Conservation (phyloP, 2,113 vertebrate species). For the Paratilapia polleni region DNA sequence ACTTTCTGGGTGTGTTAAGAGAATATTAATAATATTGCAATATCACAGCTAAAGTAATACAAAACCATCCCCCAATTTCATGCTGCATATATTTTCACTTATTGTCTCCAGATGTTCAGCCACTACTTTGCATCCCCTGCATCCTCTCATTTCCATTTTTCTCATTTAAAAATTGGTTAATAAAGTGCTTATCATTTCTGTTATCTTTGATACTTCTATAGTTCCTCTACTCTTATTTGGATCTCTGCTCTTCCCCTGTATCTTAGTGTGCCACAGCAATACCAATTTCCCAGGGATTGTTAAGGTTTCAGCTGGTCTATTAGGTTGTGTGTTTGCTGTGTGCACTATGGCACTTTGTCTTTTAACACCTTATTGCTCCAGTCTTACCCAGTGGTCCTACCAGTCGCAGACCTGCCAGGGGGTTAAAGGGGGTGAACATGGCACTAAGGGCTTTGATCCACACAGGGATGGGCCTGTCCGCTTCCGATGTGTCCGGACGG, state of each 20-base stretch:
- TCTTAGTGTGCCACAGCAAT: background rate
- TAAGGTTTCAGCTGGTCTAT: too few relatives aligned
- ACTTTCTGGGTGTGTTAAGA: background rate
- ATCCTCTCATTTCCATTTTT: background rate
- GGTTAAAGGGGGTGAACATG: constrained; percentile 92
- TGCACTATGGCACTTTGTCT: background rate
- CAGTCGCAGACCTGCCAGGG: constrained; percentile 91
- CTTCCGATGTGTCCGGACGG: constrained; percentile 82
- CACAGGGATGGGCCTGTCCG: constrained; percentile 89
- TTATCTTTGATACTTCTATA: background rate
- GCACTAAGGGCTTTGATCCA: constrained; percentile 96
- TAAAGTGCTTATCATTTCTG: background rate
- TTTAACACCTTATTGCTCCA: background rate
- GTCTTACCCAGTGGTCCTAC: constrained; percentile 93
- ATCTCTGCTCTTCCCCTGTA: background rate
- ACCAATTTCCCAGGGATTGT: background rate
- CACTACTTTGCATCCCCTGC: background rate
- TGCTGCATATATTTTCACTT: background rate
- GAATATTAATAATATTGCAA: background rate
- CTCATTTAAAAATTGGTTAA: background rate
- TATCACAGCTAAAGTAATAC: background rate
- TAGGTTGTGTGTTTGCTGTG: background rate
- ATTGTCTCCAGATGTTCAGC: background rate
- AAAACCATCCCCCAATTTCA: background rate
- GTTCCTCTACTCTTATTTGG: too few relatives aligned